Evolutionary conservation across 2,797 vertebrate species (phyloP), one percentile per base, ranked within the genome.

Genomic region (Taeniopygia guttata): DNA sequence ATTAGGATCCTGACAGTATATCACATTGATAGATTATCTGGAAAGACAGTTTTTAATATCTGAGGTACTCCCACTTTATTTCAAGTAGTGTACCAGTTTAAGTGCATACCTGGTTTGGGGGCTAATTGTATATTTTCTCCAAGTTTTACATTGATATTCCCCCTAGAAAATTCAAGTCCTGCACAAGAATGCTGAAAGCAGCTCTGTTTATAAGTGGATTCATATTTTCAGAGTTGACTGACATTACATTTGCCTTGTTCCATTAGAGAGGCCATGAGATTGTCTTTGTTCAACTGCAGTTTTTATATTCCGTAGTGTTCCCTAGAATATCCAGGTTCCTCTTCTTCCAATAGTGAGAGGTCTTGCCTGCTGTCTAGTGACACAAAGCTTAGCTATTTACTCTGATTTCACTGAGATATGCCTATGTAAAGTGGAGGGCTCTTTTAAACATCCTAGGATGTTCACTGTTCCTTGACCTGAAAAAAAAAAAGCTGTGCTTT

Each of bases 341-440:
- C 20, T 74, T 32, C 43, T 62, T 66, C 27, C 19, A 78, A n/a
- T 18, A 88, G 18, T 3, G 4, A 62, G 88, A 70, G 29, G 12
- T 38, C 51, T 82, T 76, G 16, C 26, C 38, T 63, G 13, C 22
- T 67, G 12, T 30, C 25, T 66, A 46, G 68, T 51, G 43, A 43
- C 38, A 62, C 5, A 67, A 66, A 70, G 1, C 10, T 34, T 21
- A 63, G 8, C 7, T 76, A 11, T 62, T 55, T 66, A 63, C 3
- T 77, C 16, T 69, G 49, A 30, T 60, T 76, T 88, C 10, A 62
- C 17, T 62, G 46, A 87, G 70, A 42, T 46, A 54, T 12, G 59
- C 5, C 19, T 20, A 3, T 3, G 0, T 29, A 60, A 56, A 56
- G 3, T 29, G 43, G 10, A 49, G 7, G 10, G 1, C 1, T 0